phyloP scores from a whole-genome alignment of 1,140 invertebrate genomes.

The Zaprionus lachaisei region DNA sequence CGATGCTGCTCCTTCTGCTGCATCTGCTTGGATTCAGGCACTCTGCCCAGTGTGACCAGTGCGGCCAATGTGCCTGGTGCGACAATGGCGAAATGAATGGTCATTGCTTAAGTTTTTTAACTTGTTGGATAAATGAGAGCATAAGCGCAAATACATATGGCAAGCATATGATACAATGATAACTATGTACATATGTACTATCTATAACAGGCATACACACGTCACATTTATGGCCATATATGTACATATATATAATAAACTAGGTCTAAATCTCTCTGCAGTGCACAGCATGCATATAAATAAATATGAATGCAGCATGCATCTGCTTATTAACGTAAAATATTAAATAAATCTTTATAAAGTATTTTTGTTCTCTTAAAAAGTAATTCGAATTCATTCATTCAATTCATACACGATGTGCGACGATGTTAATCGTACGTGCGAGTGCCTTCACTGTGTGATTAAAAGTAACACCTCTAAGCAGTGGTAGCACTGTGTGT shows the following conservation, averaged over 20 bases:
- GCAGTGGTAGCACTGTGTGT: neutral
- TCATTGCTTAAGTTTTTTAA: conserved; percentile 58
- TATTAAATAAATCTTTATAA: too few species aligned
- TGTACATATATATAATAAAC: neutral
- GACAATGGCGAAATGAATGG: conserved; percentile 54
- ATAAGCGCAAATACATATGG: neutral
- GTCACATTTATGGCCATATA: neutral
- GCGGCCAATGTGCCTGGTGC: conserved; percentile 26
- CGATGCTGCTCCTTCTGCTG: neutral
- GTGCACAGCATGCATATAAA: neutral
- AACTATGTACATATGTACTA: neutral
- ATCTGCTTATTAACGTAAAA: neutral
- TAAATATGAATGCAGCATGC: neutral
- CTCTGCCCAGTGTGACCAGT: conserved; percentile 21
- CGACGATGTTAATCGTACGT: too few species aligned
- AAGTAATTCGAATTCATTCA: too few species aligned
- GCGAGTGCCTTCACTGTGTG: too few species aligned
- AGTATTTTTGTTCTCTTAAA: too few species aligned
- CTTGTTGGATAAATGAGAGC: conserved; percentile 16
- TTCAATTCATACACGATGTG: too few species aligned
- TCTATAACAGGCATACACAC: neutral
- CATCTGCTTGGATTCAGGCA: conserved; percentile 47
- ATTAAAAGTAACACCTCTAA: too few species aligned
- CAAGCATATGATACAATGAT: neutral
- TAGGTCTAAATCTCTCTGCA: neutral